phyloP scores from a whole-genome alignment of 2,797 vertebrate genomes.

The Percopsis omiscomaycus region DNA sequence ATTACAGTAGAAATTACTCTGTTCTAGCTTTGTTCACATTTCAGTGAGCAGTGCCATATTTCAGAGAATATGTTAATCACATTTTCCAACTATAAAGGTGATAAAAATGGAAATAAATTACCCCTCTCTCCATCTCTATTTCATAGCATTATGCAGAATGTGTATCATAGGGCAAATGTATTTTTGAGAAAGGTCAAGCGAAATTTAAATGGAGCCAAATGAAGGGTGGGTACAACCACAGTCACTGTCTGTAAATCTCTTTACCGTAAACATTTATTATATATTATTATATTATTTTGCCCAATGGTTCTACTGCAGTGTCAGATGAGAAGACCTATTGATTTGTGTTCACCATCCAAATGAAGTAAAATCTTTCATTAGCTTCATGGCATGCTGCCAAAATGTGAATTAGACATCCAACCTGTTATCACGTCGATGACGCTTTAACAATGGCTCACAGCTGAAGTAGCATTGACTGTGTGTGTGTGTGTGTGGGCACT shows the following conservation, averaged over 20 bases:
- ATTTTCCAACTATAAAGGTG: constrained; percentile 51
- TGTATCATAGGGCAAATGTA: constrained; percentile 36
- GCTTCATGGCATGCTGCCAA: constrained; percentile 57
- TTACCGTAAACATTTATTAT: constrained; percentile 7
- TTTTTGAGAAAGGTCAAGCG: constrained; percentile 31
- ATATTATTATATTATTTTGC: constrained; percentile 40
- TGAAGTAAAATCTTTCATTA: constrained; percentile 73
- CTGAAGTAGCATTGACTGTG: constrained; percentile 48
- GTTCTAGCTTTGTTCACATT: constrained; percentile 47
- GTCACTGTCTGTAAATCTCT: constrained; percentile 20
- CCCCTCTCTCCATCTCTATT: constrained; percentile 33
- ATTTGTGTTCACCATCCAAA: constrained; percentile 59
- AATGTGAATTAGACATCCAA: constrained; percentile 67
- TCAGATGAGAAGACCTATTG: constrained; percentile 60
- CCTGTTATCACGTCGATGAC: constrained; percentile 63
- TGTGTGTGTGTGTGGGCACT: not conserved
- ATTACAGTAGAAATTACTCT: not conserved
- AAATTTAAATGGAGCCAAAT: constrained; percentile 25
- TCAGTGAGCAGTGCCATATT: constrained; percentile 50
- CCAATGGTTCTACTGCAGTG: constrained; percentile 61
- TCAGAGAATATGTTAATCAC: constrained; percentile 52
- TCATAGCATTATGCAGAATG: constrained; percentile 30
- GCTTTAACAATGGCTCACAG: constrained; percentile 43
- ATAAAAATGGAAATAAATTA: constrained; percentile 56
- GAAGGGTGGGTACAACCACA: constrained; percentile 32